Evolutionary conservation across 2,797 vertebrate species (phyloP), one percentile per base, ranked within the genome.

Genomic region (Esox masquinongy): DNA sequence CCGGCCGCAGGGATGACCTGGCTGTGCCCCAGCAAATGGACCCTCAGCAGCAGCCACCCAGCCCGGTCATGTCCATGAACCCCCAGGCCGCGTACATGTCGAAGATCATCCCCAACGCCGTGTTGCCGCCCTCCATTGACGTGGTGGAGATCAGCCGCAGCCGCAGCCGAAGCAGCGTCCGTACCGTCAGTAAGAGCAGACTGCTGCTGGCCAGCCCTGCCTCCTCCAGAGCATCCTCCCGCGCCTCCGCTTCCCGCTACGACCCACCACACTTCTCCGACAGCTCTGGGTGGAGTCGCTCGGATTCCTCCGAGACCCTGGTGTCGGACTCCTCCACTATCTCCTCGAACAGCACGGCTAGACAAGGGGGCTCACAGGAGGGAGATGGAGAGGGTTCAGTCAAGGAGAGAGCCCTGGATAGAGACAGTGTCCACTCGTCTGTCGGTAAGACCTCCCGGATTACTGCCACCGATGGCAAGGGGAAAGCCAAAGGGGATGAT

Each of bases 61-160:
- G 94, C 78, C 95, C 95, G 0, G 98, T 97, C 73, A 97, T 99
- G 93, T 95, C 96, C 73, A 98, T 98, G 90, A 98, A 97, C 0
- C 98, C 98, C 0, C 97, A 99, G 90, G 98, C 95, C 75, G 93
- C 96, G 49, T 99, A 99, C 90, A 84, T 98, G 94, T 99, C 97
- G 16, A 99, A 98, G 90, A 97, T 99, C 84, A 99, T 99, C 78
- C 97, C 96, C 19, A 97, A 99, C 0, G 98, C 98, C 0, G 92
- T 99, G 80, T 87, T 99, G 89, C 97, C 97, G 0, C 95, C 96
- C 1, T 96, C 96, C 19, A 94, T 99, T 69, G 98, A 99, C 0
- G 96, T 99, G 83, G 95, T 99, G 79, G 97, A 97, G 79, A 94
- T 99, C 81, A 96, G 94, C 63, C 94, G 94, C 9, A 92, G 94